These are phyloP conservation scores for Busseola fusca DNA, from an alignment of 2,888 invertebrate species.

Conservation along the genomic window DNA sequence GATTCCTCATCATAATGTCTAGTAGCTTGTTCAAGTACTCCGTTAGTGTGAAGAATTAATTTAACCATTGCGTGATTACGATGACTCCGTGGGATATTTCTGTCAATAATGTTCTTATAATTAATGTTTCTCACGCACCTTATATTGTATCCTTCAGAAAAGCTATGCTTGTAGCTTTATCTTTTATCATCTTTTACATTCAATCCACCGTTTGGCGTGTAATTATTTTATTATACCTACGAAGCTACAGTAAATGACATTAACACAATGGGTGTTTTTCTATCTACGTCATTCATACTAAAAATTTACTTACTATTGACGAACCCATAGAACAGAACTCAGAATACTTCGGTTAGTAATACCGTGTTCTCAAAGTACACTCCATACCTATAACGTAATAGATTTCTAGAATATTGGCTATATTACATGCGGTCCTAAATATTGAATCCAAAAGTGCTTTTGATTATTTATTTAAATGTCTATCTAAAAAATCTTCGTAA, in stretches of 20 bases:
- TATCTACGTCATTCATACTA: slow-evolving; percentile 27
- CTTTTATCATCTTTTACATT: slow-evolving; percentile 46
- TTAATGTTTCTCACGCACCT: slow-evolving; percentile 51
- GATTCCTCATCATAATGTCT: not conserved
- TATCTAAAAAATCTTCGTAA: too few relatives aligned
- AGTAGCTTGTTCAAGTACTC: slow-evolving; percentile 1
- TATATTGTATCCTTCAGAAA: slow-evolving; percentile 53
- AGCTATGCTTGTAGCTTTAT: slow-evolving; percentile 50
- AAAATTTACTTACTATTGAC: slow-evolving; percentile 13
- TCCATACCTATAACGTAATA: too few relatives aligned
- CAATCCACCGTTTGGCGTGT: slow-evolving; percentile 35
- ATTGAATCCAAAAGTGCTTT: not conserved
- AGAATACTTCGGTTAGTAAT: not conserved
- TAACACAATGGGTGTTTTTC: slow-evolving; percentile 22
- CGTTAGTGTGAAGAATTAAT: slow-evolving; percentile 17
- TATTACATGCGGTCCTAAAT: not conserved
- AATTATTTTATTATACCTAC: slow-evolving; percentile 45
- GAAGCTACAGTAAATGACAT: slow-evolving; percentile 25
- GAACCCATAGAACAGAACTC: slow-evolving; percentile 7
- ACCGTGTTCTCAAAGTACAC: not conserved
- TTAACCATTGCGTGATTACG: not conserved
- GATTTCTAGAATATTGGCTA: not conserved
- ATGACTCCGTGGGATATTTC: slow-evolving; percentile 29
- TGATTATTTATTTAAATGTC: not conserved
- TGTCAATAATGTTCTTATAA: slow-evolving; percentile 32